Base-by-base conservation (phyloP, 2,113 vertebrate genomes). In the Cavia aperea region DNA sequence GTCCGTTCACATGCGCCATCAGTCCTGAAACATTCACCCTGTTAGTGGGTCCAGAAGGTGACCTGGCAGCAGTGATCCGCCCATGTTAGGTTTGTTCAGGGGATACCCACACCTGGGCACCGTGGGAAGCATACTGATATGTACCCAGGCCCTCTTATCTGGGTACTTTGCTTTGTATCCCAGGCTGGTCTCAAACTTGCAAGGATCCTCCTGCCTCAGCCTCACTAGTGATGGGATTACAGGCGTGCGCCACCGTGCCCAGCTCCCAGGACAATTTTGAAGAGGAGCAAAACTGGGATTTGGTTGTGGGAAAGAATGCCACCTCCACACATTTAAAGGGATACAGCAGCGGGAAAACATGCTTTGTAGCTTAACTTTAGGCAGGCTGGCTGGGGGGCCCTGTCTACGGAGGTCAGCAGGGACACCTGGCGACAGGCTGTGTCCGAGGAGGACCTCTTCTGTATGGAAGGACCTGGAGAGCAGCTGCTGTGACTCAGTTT, bases 11-110 rank as follows among this genome's bases (percentile, higher is more conserved):
- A 84, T 46, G 83, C 70, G 33, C 82, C 58, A 86, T 49, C 15
- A 72, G 70, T 90, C 70, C 49, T 94, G 70, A 86, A 93, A 92
- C 26, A 75, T 62, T 93, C 46, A 15, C 13, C 92, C 82, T 82
- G 68, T 83, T 68, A 86, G 56, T 16, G 63, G 24, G 23, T 90
- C 63, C 90, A 66, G 86, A 7, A 56, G 21, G 11, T 86, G 56
- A 84, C 36, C 23, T 49, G 58, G 82, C 62, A 81, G 24, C 46
- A 70, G 19, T 63, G 18, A 62, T 39, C 60, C 88, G 66, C 49
- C 29, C 43, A 2, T 63, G 81, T 77, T 33, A 81, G 31, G 31
- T 36, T 62, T 92, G 7, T 46, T 94, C 49, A 85, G 66, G 43
- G 26, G 66, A 21, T 9, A 39, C 29, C 9, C 7, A 18, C 19